phyloP scores from a whole-genome alignment of 2,888 invertebrate genomes.

The Ophion costatus region DNA sequence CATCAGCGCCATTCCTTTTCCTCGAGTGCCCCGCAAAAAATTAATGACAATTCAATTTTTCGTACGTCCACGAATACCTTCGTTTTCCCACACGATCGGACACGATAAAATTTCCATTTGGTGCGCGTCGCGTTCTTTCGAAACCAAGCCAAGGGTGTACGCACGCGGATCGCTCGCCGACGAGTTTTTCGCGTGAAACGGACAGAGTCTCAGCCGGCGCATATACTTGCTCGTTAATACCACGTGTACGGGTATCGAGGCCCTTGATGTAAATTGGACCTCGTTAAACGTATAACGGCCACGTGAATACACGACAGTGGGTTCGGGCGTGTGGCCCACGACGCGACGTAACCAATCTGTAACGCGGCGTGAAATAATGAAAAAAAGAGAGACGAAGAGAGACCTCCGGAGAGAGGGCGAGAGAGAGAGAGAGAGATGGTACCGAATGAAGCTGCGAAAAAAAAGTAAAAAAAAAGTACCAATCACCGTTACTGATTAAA shows the following conservation, averaged over 20 bases:
- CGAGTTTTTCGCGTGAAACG: constrained; percentile 51
- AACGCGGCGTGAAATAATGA: constrained; percentile 63
- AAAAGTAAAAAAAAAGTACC: constrained; percentile 42
- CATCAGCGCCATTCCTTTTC: background rate
- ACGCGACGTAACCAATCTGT: constrained; percentile 64
- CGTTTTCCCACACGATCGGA: too few relatives aligned
- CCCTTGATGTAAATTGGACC: constrained; percentile 64
- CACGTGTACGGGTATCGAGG: constrained; percentile 29
- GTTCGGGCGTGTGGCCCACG: constrained; percentile 60
- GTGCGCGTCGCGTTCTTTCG: too few relatives aligned
- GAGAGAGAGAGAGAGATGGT: constrained; percentile 39
- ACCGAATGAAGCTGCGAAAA: constrained; percentile 60
- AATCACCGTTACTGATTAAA: constrained; percentile 53
- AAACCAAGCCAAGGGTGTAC: background rate
- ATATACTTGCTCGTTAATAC: constrained; percentile 37
- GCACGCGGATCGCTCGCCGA: constrained; percentile 10
- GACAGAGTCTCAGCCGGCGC: constrained; percentile 30
- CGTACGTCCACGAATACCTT: too few relatives aligned
- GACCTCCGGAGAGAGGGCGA: background rate
- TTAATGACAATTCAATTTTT: too few relatives aligned
- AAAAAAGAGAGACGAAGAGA: constrained; percentile 45
- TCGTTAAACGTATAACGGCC: constrained; percentile 59
- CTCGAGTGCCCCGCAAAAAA: too few relatives aligned
- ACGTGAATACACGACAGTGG: constrained; percentile 51
- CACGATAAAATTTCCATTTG: too few relatives aligned